These are phyloP conservation scores for Hydraecia micacea DNA, from an alignment of 2,888 invertebrate genomes.

Conservation along the genomic window DNA sequence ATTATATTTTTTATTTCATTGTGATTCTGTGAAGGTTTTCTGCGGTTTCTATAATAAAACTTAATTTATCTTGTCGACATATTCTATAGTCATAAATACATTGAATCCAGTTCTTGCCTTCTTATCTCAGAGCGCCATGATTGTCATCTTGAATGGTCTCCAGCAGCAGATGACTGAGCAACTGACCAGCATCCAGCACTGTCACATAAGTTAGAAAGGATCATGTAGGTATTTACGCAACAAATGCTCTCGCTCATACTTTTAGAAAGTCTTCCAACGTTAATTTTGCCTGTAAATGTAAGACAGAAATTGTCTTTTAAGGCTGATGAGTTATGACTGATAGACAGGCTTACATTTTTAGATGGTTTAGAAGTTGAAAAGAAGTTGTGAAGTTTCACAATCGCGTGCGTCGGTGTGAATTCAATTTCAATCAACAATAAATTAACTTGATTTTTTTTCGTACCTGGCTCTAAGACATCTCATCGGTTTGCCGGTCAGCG, in stretches of 20 bases:
- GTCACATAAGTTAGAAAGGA: constrained; percentile 64
- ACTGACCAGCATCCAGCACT: constrained; percentile 45
- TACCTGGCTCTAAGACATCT: not conserved
- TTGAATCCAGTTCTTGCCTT: not conserved
- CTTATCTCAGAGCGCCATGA: not conserved
- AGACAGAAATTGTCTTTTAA: constrained; percentile 9
- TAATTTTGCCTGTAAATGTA: constrained; percentile 33
- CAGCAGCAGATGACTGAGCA: constrained; percentile 16
- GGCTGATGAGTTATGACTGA: constrained; percentile 8
- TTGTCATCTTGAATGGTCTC: not conserved
- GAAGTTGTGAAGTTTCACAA: not conserved
- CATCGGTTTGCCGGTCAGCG: not conserved
- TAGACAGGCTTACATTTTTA: not conserved
- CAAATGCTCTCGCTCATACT: constrained; percentile 34
- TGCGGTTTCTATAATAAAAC: not conserved
- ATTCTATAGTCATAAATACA: not conserved
- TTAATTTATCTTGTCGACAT: not conserved
- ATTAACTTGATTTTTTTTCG: constrained; percentile 1
- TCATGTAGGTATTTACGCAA: constrained; percentile 45
- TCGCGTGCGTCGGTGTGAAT: not conserved
- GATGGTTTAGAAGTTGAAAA: not conserved
- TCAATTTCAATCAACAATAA: not conserved
- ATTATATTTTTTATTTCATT: constrained; percentile 5
- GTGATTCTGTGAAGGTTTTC: not conserved
- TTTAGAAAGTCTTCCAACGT: constrained; percentile 58